Evolutionary conservation across 2,797 vertebrate species (phyloP), one percentile per base, ranked within the genome.

Genomic region (Hirundo rustica): DNA sequence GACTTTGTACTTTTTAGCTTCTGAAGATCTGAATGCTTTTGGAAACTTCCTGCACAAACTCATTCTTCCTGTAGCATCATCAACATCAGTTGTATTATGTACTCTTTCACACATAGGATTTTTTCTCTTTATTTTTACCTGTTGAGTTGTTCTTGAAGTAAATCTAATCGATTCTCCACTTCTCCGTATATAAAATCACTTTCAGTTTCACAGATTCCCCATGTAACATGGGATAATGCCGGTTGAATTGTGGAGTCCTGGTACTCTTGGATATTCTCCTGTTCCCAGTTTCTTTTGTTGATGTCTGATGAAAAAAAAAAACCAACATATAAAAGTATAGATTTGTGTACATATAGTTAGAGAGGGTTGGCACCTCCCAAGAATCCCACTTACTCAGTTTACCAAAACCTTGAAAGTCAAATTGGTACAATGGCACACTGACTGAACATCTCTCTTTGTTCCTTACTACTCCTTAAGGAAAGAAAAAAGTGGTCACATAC

Each of bases 101-200:
- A 57, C 5, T 64, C 48, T 80, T 38, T 62, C 51, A 79, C 3
- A 22, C 4, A 30, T 16, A 26, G 27, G 1, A 36, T 57, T 50
- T 75, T 57, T 73, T 48, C 10, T 47, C 2, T 61, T n/a, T 65
- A 11, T 32, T 82, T 88, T 75, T 98, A 99, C 99, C 99, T 99
- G 99, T 99, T 99, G 88, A 99, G 98, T 87, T 99, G 99, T 64
- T 99, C 98, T 93, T 99, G 99, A 87, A 99, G 99, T 94, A 99
- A 98, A 98, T 99, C 99, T 95, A 99, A 95, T 95, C 99, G 98
- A 95, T 99, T 99, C 89, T 99, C 99, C 96, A 99, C 98, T 97
- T 99, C 99, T 62, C 99, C 99, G 1, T 99, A 99, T 16, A 99
- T 99, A 96, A 99, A 98, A 86, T 99, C 99, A 32, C 99, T 99